These are phyloP conservation scores for Peromyscus maniculatus DNA, from an alignment of 2,113 vertebrate genomes.

Conservation along the genomic window DNA sequence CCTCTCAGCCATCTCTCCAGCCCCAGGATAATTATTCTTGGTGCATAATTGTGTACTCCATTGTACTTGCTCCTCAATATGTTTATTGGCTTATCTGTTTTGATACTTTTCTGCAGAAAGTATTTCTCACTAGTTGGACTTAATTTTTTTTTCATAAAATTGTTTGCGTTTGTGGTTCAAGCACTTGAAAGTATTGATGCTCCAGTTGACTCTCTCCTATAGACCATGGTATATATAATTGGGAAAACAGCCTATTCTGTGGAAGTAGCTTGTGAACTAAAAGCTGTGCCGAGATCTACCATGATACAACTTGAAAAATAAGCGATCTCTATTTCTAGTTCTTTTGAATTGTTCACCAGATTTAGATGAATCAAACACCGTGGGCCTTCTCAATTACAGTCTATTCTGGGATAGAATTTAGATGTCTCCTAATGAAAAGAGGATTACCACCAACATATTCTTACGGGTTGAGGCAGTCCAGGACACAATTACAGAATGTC, in stretches of 20 bases:
- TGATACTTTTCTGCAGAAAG: constrained; percentile 16
- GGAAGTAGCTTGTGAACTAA: background rate
- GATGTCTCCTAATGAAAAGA: constrained; percentile 70
- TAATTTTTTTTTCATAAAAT: background rate
- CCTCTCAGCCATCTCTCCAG: too few relatives aligned
- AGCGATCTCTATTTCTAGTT: constrained; percentile 56
- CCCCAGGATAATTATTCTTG: constrained; percentile 5
- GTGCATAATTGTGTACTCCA: background rate
- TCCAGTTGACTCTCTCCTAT: background rate
- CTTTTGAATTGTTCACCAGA: constrained; percentile 64
- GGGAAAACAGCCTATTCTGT: background rate
- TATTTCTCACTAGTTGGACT: constrained; percentile 16
- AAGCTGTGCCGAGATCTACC: constrained; percentile 1
- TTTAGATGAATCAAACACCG: constrained; percentile 65
- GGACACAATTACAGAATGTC: constrained; percentile 40
- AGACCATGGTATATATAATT: background rate
- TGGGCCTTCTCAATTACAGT: constrained; percentile 70
- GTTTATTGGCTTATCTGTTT: background rate
- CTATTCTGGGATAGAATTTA: constrained; percentile 65
- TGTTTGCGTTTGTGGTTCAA: background rate
- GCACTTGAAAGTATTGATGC: background rate
- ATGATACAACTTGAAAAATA: background rate
- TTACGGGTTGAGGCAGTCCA: constrained; percentile 30
- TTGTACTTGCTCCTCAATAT: background rate
- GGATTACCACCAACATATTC: constrained; percentile 15